Base-by-base conservation (phyloP, 2,797 vertebrate genomes). In the Amblyopsis hoosieri region DNA sequence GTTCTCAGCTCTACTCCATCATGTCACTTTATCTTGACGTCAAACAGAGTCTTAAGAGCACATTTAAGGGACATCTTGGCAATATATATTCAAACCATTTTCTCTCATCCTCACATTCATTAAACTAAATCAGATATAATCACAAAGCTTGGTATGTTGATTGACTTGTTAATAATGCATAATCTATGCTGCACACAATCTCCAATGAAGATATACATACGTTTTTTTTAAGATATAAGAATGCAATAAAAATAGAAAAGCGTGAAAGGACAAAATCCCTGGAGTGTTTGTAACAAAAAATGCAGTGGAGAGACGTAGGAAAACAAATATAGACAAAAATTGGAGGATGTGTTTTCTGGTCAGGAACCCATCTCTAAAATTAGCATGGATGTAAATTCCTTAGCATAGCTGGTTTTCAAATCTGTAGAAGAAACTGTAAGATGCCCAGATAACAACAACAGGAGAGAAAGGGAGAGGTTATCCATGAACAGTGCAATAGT, bases 291-390 rank as follows among this genome's bases (percentile, higher is more conserved):
- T 46, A 60, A 76, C 78, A 77, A 68, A 50, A 64, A 51, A 33
- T 12, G 67, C 53, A 76, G 69, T 57, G 60, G 74, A 86, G 78
- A 83, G 83, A 89, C 66, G 64, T 82, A 90, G 74, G 77, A 71
- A 71, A 86, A 91, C 91, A 83, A 78, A 91, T 92, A 91, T 92
- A 94, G 92, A 84, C 85, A 84, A 77, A 92, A 92, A 92, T 90
- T 91, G 89, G 86, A 92, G 92, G 89, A 90, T 93, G 90, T 93
- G 91, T 92, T 91, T 93, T 92, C 90, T 91, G 92, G 92, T 93
- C 85, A 92, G 89, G 89, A 93, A 93, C 87, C 90, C 88, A 70
- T 88, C 61, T 87, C 90, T 93, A 94, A 94, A 93, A 89, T 92
- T 91, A 93, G 88, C 78, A 14, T 65, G 88, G 83, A 93, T 91